These are phyloP conservation scores for Morpho achilles DNA, from an alignment of 2,888 invertebrate genomes.

Conservation along the genomic window DNA sequence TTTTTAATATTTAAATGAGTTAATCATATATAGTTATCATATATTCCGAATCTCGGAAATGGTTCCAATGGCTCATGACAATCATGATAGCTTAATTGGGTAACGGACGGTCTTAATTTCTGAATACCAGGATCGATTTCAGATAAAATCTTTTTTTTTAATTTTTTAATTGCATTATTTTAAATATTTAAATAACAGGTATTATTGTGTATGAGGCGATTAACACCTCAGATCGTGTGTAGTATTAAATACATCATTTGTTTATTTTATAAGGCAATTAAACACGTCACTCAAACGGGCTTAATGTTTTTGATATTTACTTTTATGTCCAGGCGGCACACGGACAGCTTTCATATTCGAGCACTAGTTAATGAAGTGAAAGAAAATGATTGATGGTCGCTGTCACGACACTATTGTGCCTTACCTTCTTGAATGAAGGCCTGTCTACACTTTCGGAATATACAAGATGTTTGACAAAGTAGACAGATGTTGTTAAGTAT, in stretches of 20 bases:
- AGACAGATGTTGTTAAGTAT: constrained; percentile 1
- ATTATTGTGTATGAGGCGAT: too few species aligned
- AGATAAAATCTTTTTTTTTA: too few species aligned
- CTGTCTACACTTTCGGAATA: constrained; percentile 15
- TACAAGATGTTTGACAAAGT: constrained; percentile 12
- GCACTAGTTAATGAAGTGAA: constrained; percentile 63
- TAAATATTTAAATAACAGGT: too few species aligned
- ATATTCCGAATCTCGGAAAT: too few species aligned
- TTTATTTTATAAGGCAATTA: constrained; percentile 2
- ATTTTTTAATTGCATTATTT: too few species aligned
- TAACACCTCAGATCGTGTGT: too few species aligned
- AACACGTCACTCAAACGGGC: constrained; percentile 11
- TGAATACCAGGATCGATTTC: too few species aligned
- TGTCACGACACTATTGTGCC: constrained; percentile 41
- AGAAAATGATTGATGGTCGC: constrained; percentile 67
- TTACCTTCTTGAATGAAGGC: constrained; percentile 42
- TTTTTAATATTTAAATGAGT: too few species aligned
- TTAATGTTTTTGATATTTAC: constrained; percentile 7
- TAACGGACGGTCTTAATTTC: too few species aligned
- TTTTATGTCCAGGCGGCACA: constrained; percentile 9
- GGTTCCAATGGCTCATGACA: too few species aligned
- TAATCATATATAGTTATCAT: too few species aligned
- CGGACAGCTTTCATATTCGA: constrained; percentile 18
- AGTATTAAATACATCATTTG: not conserved
- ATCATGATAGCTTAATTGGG: too few species aligned